Conservation (phyloP, 2,113 vertebrate species). For the Menura novaehollandiae region DNA sequence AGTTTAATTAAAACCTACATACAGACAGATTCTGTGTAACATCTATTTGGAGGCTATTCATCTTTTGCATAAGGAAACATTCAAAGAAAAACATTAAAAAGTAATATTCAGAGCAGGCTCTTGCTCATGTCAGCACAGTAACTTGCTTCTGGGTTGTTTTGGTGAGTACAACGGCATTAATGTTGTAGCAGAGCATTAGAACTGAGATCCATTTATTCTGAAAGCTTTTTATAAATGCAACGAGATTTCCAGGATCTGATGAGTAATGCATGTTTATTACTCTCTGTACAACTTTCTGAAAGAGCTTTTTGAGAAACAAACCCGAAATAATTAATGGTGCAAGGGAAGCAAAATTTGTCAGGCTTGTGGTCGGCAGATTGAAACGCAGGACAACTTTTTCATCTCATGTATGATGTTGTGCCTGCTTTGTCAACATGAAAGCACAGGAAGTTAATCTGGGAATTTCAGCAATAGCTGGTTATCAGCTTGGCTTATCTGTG, state of each 20-base stretch:
- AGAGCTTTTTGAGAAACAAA: conserved; percentile 55
- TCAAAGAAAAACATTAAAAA: background rate
- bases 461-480: conserved; percentile 3
- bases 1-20: background rate
- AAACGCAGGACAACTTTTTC: background rate
- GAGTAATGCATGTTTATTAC: conserved; percentile 50
- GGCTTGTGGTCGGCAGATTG: background rate
- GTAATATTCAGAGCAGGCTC: background rate
- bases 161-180: background rate
- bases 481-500: background rate
- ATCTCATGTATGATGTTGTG: background rate
- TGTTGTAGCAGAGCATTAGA: conserved; percentile 10
- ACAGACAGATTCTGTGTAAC: background rate
- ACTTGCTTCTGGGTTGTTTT: background rate
- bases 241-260: conserved; percentile 43
- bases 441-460: background rate
- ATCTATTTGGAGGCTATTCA: background rate
- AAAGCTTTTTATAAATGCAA: conserved; percentile 41
- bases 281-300: conserved; percentile 29
- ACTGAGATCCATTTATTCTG: conserved; percentile 52
- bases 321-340: conserved; percentile 22
- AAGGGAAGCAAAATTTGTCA: conserved; percentile 11
- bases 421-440: background rate
- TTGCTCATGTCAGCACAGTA: background rate
- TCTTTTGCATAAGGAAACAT: background rate